Evolutionary conservation across 2,113 vertebrate genomes (phyloP), one percentile per base, ranked within the genome.

Genomic region (Artemisiospiza belli): DNA sequence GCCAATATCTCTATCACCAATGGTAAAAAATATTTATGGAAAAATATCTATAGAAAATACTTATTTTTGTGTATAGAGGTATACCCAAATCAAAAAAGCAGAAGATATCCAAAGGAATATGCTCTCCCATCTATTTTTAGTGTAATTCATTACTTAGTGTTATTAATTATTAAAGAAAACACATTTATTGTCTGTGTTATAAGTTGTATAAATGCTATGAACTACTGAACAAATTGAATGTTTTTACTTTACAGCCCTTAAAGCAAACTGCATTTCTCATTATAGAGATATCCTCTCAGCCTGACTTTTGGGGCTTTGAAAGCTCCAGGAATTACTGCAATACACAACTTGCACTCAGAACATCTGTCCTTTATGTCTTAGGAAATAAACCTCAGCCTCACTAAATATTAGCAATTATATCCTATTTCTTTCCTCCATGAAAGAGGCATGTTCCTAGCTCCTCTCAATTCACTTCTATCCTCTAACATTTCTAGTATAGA

Each of bases 51-150:
- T 3, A 79, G 13, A 76, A 85, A 61, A 82, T 12, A 83, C 28
- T 86, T 72, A 37, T 59, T 76, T 95, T 86, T 92, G 21, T 93
- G 52, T 82, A 72, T 69, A 87, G 64, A 39, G 2, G 11, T 86
- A n/a, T 77, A 95, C 95, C 80, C 37, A 96, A 87, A 66, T 76
- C 1, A 62, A 86, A 95, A 97, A 94, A 91, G 16, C 68, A 81
- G 63, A 95, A 68, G 67, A 52, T 81, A 12, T 5, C 5, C 76
- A 92, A 95, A 77, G 76, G 25, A 95, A 80, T 63, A 86, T 75
- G 44, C 47, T 90, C 90, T 87, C 92, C 17, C n/a, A 87, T 58
- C 37, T 89, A 75, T 80, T 82, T 82, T 81, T 86, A 93, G 14
- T 73, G 35, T 58, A 68, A 66, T 64, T 78, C 35, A 73, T 83